These are phyloP conservation scores for Orcinus orca DNA, from an alignment of 2,113 vertebrate genomes.

Conservation along the genomic window DNA sequence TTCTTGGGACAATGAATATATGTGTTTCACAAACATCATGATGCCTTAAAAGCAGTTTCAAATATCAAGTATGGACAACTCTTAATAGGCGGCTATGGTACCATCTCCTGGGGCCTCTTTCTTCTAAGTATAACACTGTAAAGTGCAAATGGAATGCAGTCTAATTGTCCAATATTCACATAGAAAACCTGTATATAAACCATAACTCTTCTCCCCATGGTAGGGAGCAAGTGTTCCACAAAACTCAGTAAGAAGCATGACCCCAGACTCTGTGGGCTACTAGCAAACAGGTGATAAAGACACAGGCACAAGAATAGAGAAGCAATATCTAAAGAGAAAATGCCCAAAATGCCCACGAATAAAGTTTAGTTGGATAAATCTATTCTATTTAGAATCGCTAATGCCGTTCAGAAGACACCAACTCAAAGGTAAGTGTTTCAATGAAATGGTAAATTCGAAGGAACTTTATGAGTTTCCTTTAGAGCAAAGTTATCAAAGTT, in stretches of 20 bases:
- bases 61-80: slow-evolving; percentile 6
- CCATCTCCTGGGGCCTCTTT: slow-evolving; percentile 68
- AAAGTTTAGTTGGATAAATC: not conserved
- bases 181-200: not conserved
- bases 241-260: not conserved
- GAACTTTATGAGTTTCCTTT: not conserved
- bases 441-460: not conserved
- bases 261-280: not conserved
- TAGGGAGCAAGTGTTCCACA: not conserved
- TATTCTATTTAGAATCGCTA: not conserved
- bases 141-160: not conserved
- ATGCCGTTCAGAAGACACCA: not conserved
- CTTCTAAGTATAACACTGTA: not conserved
- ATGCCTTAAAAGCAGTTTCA: slow-evolving; percentile 24
- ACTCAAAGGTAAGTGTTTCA: not conserved
- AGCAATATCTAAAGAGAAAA: not conserved
- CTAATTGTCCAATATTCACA: not conserved
- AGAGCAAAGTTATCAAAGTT: not conserved
- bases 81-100: slow-evolving; percentile 61
- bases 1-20: not conserved
- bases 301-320: not conserved
- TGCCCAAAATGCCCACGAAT: not conserved
- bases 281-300: not conserved
- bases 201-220: too few relatives aligned
- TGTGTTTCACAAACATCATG: not conserved